Conservation (phyloP, 92 coral and sea anemone species). For the Pocillopora grandis region DNA sequence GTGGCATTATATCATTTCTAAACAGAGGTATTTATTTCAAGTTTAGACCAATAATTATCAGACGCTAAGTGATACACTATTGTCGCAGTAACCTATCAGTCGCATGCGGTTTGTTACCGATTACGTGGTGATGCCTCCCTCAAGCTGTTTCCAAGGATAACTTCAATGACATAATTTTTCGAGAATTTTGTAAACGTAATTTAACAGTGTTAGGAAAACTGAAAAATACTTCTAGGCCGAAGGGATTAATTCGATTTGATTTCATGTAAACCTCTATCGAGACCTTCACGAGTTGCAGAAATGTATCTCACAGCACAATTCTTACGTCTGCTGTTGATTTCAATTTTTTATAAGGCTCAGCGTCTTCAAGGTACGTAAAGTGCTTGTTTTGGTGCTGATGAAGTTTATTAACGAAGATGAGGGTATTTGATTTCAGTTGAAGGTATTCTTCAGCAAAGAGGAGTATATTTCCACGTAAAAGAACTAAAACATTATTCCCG, state of each 20-base stretch:
- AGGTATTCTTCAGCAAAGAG: too few relatives aligned
- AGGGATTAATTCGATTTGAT: neutral
- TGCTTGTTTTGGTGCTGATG: neutral
- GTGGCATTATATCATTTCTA: neutral
- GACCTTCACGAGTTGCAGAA: neutral
- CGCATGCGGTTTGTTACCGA: slow-evolving; percentile 33
- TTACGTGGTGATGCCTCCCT: slow-evolving; percentile 6
- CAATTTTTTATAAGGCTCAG: neutral
- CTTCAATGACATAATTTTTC: neutral
- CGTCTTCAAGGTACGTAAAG: slow-evolving; percentile 15
- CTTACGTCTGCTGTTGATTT: slow-evolving; percentile 7
- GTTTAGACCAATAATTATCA: slow-evolving; percentile 12
- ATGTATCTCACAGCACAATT: slow-evolving; percentile 11
- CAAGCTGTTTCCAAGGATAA: neutral
- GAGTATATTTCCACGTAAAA: too few relatives aligned
- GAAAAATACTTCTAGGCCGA: neutral
- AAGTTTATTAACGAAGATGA: neutral
- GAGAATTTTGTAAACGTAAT: neutral
- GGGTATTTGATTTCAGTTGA: too few relatives aligned
- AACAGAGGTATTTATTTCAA: slow-evolving; percentile 17
- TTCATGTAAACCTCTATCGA: neutral
- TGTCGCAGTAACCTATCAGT: slow-evolving; percentile 16
- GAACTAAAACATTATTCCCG: too few relatives aligned
- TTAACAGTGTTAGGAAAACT: neutral
- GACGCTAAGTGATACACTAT: neutral